A percentile compares a stretch with the other conserved stretches of the same genome.
These are phyloP conservation scores for Cosmia pyralina DNA, from an alignment of 2,888 invertebrate genomes.

Conservation along the genomic window DNA sequence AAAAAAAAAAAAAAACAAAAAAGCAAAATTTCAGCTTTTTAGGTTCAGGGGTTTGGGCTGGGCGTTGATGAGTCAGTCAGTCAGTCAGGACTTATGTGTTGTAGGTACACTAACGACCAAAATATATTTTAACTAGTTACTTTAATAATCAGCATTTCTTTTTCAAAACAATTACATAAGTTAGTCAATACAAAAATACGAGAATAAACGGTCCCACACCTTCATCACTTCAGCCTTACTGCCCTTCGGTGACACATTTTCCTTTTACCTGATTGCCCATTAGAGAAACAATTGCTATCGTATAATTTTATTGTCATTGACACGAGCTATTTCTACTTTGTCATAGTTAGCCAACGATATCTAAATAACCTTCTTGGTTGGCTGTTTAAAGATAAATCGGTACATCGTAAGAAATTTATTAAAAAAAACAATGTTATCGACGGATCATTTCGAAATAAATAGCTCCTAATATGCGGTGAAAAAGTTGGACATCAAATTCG, in stretches of 20 bases:
- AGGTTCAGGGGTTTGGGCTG: too few species aligned
- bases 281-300: constrained; percentile 41
- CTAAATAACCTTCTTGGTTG: background rate
- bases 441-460: background rate
- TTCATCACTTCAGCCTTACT: constrained; percentile 51
- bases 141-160: background rate
- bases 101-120: too few species aligned
- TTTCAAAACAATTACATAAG: constrained; percentile 34
- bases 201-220: constrained; percentile 47
- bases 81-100: too few species aligned
- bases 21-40: too few species aligned
- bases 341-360: background rate
- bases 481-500: background rate
- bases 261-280: constrained; percentile 53
- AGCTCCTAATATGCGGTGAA: background rate
- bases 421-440: background rate
- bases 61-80: too few species aligned
- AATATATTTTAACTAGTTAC: background rate
- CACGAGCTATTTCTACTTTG: constrained; percentile 22
- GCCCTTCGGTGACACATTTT: constrained; percentile 52
- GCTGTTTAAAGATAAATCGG: background rate
- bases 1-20: too few species aligned
- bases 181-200: constrained; percentile 23
- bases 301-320: constrained; percentile 39
- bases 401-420: too few species aligned